phyloP scores from a whole-genome alignment of 2,797 vertebrate genomes.

The Hippopotamyrus pictus region DNA sequence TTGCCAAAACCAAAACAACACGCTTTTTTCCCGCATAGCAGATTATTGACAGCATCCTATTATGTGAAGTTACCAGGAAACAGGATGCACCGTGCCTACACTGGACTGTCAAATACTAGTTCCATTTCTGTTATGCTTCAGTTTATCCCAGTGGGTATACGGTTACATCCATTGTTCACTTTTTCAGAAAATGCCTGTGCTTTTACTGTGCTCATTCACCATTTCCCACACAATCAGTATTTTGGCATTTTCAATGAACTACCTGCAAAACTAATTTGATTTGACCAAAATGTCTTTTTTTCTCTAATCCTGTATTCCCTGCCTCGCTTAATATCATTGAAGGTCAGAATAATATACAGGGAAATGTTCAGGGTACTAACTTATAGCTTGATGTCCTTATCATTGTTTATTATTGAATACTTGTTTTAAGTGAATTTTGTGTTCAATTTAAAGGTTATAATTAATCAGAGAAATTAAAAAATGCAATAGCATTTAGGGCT shows the following conservation, averaged over 20 bases:
- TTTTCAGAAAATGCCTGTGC: background rate
- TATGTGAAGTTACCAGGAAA: background rate
- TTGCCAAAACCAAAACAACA: background rate
- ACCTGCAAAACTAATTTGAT: background rate
- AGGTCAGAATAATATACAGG: background rate
- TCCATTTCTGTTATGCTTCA: background rate
- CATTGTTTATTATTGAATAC: background rate
- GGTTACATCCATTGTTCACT: background rate
- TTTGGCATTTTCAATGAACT: background rate
- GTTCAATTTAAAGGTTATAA: background rate
- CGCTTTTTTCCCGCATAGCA: background rate
- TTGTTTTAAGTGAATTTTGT: background rate
- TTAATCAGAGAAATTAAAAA: background rate
- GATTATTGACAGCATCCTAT: background rate
- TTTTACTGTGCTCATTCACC: background rate
- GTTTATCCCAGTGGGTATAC: background rate
- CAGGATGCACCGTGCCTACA: background rate
- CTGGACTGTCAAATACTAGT: background rate
- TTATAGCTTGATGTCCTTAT: background rate
- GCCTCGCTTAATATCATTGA: background rate
- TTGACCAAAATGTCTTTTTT: background rate
- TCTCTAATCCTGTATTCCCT: background rate
- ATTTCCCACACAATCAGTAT: background rate
- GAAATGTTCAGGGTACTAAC: background rate
- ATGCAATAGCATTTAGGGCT: background rate